phyloP scores from a whole-genome alignment of 2,888 invertebrate genomes.

The Scaptomyza polygonia region DNA sequence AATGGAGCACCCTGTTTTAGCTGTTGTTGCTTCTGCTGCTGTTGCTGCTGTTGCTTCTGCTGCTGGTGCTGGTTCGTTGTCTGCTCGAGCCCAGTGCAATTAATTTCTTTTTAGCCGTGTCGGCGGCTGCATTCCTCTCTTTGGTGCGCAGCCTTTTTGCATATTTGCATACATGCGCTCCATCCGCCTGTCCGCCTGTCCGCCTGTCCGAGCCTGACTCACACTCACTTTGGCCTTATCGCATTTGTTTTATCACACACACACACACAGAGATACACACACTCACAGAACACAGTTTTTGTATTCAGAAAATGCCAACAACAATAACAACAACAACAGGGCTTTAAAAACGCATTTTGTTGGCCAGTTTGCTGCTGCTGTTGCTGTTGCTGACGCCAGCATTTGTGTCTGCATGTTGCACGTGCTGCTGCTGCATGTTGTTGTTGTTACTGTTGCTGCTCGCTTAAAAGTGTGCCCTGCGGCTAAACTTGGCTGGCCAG shows the following conservation, averaged over 20 bases:
- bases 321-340: slow-evolving; percentile 28
- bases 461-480: slow-evolving; percentile 75
- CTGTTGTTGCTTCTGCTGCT: slow-evolving; percentile 27
- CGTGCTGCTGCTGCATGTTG: slow-evolving; percentile 63
- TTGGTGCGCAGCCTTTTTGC: slow-evolving; percentile 64
- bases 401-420: slow-evolving; percentile 65
- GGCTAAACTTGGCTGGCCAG: slow-evolving; percentile 72
- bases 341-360: slow-evolving; percentile 77
- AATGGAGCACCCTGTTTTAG: slow-evolving; percentile 77
- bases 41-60: slow-evolving; percentile 32
- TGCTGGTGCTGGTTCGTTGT: slow-evolving; percentile 44
- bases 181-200: slow-evolving; percentile 3
- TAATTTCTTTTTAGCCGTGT: slow-evolving; percentile 80
- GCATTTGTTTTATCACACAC: slow-evolving; percentile 78
- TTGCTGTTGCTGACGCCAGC: slow-evolving; percentile 72
- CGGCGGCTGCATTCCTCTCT: slow-evolving; percentile 77
- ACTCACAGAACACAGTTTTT: slow-evolving; percentile 35
- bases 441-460: slow-evolving; percentile 32
- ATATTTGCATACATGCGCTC: slow-evolving; percentile 70
- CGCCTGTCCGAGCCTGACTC: slow-evolving; percentile 61
- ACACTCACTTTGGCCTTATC: slow-evolving; percentile 75
- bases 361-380: slow-evolving; percentile 42
- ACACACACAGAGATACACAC: slow-evolving; percentile 37
- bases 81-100: slow-evolving; percentile 75
- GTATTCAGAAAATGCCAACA: slow-evolving; percentile 18